These are phyloP conservation scores for Macropis europaea DNA, from an alignment of 2,888 invertebrate species.

Conservation along the genomic window DNA sequence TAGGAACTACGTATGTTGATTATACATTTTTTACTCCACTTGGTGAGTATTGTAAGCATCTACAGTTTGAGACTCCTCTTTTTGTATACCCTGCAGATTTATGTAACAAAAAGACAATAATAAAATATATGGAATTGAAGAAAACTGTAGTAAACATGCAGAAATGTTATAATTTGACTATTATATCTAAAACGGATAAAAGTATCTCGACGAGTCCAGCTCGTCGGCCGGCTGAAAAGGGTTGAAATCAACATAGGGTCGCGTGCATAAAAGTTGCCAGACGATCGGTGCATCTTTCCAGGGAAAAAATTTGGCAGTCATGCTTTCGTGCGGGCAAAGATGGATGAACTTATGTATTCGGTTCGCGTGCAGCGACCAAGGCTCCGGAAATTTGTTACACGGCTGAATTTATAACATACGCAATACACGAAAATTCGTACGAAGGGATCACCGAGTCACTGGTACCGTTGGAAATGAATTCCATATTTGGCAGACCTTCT, in stretches of 20 bases:
- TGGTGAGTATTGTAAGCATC: no score
- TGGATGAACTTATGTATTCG: conserved; percentile 57
- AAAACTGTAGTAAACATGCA: no score
- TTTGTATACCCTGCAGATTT: no score
- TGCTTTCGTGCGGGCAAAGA: conserved; percentile 22
- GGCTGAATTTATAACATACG: conserved; percentile 61
- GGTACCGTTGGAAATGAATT: conserved; percentile 44
- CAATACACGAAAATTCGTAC: conserved; percentile 50
- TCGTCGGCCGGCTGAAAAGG: no score
- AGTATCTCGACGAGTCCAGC: no score
- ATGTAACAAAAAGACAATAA: no score
- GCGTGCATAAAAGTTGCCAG: not conserved
- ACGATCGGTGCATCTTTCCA: conserved; percentile 6
- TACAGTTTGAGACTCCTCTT: no score
- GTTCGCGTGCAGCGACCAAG: conserved; percentile 52
- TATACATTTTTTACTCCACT: no score
- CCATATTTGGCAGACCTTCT: conserved; percentile 37
- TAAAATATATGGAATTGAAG: no score
- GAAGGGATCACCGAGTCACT: conserved; percentile 57
- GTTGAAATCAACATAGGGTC: not conserved
- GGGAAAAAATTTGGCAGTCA: conserved; percentile 29
- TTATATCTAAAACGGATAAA: no score
- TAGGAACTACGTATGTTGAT: no score
- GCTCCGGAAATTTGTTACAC: conserved; percentile 64
- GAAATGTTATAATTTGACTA: no score